These are phyloP conservation scores for Drymonia ruficornis DNA, from an alignment of 2,888 invertebrate species.

Conservation along the genomic window DNA sequence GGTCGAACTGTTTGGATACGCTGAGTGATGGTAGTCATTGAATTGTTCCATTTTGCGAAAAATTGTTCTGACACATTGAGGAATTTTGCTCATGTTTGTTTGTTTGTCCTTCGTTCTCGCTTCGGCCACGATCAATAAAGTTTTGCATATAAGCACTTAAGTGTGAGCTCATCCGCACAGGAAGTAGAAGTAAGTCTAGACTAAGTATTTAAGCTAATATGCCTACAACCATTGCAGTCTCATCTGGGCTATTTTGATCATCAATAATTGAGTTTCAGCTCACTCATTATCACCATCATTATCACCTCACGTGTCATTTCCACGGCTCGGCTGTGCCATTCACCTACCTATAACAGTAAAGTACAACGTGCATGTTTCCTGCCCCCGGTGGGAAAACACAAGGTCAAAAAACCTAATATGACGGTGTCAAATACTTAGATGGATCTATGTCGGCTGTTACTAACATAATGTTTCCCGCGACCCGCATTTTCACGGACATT, in stretches of 20 bases:
- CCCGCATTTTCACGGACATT: not conserved
- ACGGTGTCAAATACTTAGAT: slow-evolving; percentile 6
- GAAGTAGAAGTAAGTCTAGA: too few relatives aligned
- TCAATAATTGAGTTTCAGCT: not conserved
- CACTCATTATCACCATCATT: not conserved
- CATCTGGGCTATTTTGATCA: too few relatives aligned
- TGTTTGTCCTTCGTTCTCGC: too few relatives aligned
- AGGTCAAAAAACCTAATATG: slow-evolving; percentile 38
- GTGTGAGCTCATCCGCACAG: too few relatives aligned
- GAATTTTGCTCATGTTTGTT: not conserved
- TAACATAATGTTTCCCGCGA: not conserved
- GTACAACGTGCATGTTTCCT: slow-evolving; percentile 26
- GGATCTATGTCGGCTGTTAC: slow-evolving; percentile 4
- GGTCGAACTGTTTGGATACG: too few relatives aligned
- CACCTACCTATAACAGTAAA: slow-evolving; percentile 34
- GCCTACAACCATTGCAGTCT: too few relatives aligned
- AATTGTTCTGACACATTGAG: not conserved
- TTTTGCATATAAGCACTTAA: too few relatives aligned
- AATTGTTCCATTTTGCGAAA: not conserved
- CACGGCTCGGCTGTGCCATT: slow-evolving; percentile 19
- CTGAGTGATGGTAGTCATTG: not conserved
- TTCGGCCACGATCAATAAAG: too few relatives aligned
- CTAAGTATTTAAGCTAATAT: too few relatives aligned
- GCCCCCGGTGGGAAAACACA: slow-evolving; percentile 35
- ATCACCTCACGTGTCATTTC: not conserved